phyloP scores from a whole-genome alignment of 1,140 invertebrate genomes.

The Microvelia longipes region DNA sequence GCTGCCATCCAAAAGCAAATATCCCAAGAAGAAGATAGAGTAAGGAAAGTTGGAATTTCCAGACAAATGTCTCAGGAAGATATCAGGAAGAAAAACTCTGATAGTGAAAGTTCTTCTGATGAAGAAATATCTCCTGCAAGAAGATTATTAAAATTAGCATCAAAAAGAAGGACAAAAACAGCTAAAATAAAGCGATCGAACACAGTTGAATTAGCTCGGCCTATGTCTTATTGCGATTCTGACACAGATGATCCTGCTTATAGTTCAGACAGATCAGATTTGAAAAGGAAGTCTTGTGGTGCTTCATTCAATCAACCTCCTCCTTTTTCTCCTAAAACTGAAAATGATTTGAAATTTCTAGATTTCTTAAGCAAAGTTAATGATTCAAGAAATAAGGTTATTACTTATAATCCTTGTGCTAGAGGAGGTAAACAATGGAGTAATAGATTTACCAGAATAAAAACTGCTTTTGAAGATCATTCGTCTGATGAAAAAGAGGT shows the following conservation, averaged over 20 bases:
- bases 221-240: constrained; percentile 36
- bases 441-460: constrained; percentile 65
- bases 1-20: constrained; percentile 33
- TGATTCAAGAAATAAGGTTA: constrained; percentile 20
- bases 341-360: constrained; percentile 67
- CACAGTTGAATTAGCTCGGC: constrained; percentile 71
- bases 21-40: constrained; percentile 18
- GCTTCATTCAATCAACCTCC: constrained; percentile 26
- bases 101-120: constrained; percentile 5
- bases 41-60: constrained; percentile 13
- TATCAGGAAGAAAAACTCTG: constrained; percentile 17
- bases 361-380: constrained; percentile 54
- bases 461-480: constrained; percentile 57
- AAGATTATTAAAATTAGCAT: constrained; percentile 23
- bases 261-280: constrained; percentile 1
- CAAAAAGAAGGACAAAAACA: constrained; percentile 27
- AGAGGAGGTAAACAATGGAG: constrained; percentile 42
- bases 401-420: constrained; percentile 24
- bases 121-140: constrained; percentile 20
- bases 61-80: constrained; percentile 22
- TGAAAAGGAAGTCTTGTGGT: background rate
- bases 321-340: constrained; percentile 59
- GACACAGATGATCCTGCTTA: constrained; percentile 20
- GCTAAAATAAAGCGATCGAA: constrained; percentile 67
- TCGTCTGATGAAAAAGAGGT: constrained; percentile 13